Base-by-base conservation (phyloP, 2,888 invertebrate genomes). In the Unio pictorum region DNA sequence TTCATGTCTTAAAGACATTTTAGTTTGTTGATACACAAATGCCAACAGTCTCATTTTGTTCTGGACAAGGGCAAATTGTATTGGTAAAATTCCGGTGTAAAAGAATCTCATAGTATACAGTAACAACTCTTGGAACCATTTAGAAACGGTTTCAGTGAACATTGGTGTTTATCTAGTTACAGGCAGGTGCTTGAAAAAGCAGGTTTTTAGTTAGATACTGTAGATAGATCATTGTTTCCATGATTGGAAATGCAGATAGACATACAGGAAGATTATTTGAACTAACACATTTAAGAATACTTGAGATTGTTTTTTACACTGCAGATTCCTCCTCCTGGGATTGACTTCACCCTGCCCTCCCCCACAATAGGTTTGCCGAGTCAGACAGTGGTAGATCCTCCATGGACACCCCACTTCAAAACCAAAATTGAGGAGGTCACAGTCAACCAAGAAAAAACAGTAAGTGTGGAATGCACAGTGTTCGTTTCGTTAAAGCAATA, bases 351-450 rank as follows among this genome's bases (percentile, higher is more conserved):
- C 0, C 91, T 99, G 65, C 99, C 99, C 0, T 99, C 99, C 0
- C 99, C 99, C 0, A 98, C 99, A 89, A 98, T 99, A 79, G 99
- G 99, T 4, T 95, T 98, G 59, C 98, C 90, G 3, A 84, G 73
- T 64, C 89, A 91, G 63, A 96, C 96, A 0, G 97, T 98, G 0
- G 96, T 98, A 0, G 99, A 99, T 91, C 98, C 99, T 18, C 99
- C 99, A 0, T 99, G 99, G 99, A 96, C 96, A 92, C 96, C 99
- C 1, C 95, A 97, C 87, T 96, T 97, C 70, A 98, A 98, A 91
- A 97, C 97, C 28, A 99, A 99, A 91, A 98, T 99, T 71, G 98
- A 99, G 93, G 99, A 99, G 91, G 97, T 99, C 85, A 97, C 98
- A 0, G 93, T 99, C 68, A 98, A 98, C 91, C 98, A 99, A 91